A percentile compares a stretch with the other conserved stretches of the same genome.
These are phyloP conservation scores for Aquatica leii DNA, from an alignment of 2,888 invertebrate species.

Conservation along the genomic window DNA sequence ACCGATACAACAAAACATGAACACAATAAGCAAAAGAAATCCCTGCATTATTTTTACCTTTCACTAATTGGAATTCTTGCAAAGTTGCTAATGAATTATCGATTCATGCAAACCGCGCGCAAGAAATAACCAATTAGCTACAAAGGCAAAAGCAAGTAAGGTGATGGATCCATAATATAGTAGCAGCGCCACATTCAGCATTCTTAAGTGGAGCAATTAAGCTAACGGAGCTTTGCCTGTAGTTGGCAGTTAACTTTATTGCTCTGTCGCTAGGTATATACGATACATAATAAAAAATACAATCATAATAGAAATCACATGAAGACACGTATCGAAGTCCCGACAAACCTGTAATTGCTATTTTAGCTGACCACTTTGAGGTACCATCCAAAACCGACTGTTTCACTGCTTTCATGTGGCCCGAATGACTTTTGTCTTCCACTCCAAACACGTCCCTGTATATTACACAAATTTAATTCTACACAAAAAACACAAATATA, in stretches of 20 bases:
- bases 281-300: slow-evolving; percentile 25
- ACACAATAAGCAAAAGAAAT: slow-evolving; percentile 46
- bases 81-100: slow-evolving; percentile 33
- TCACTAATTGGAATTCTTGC: slow-evolving; percentile 38
- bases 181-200: slow-evolving; percentile 53
- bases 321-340: slow-evolving; percentile 34
- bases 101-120: slow-evolving; percentile 29
- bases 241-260: slow-evolving; percentile 21
- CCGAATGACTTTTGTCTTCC: slow-evolving; percentile 91
- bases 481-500: slow-evolving; percentile 7
- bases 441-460: slow-evolving; percentile 94
- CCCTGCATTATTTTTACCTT: slow-evolving; percentile 22
- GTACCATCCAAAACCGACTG: slow-evolving; percentile 99
- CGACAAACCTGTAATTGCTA: slow-evolving; percentile 97
- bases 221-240: slow-evolving; percentile 19
- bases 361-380: slow-evolving; percentile 99
- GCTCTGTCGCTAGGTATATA: slow-evolving; percentile 26
- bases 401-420: slow-evolving; percentile 98
- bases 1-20: slow-evolving; percentile 56
- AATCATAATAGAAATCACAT: slow-evolving; percentile 22
- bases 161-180: slow-evolving; percentile 42
- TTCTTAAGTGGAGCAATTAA: slow-evolving; percentile 41
- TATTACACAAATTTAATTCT: slow-evolving; percentile 29
- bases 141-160: slow-evolving; percentile 39
- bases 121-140: slow-evolving; percentile 47